Percentiles rank a stretch among this genome's conserved stretches.
phyloP scores from a whole-genome alignment of 2,888 invertebrate species.

The Agonopterix subpropinquella region DNA sequence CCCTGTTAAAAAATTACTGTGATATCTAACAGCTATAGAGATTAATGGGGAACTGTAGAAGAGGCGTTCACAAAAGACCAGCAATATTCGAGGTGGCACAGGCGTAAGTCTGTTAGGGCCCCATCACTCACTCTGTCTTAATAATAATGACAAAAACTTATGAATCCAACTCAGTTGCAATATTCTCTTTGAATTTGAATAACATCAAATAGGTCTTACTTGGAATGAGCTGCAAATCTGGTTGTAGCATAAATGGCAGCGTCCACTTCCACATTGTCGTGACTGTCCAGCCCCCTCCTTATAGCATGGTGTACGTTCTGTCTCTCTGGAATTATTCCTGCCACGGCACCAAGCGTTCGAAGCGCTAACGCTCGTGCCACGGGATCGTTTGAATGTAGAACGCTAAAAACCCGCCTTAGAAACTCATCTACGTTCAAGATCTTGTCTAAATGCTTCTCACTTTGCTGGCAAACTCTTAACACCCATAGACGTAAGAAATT shows the following conservation, averaged over 20 bases:
- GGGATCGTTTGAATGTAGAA: constrained; percentile 97
- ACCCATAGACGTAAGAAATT: constrained; percentile 96
- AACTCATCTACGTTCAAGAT: constrained; percentile 95
- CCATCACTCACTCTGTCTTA: too few relatives aligned
- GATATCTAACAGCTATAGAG: too few relatives aligned
- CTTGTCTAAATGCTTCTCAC: constrained; percentile 96
- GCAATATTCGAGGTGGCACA: too few relatives aligned
- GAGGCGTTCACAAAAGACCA: too few relatives aligned
- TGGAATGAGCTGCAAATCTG: constrained; percentile 95
- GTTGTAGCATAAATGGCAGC: constrained; percentile 97
- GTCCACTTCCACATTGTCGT: constrained; percentile 96
- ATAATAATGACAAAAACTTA: too few relatives aligned
- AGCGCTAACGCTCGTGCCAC: constrained; percentile 94
- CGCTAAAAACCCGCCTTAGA: constrained; percentile 91
- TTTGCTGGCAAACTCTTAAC: constrained; percentile 94
- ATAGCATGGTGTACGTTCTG: constrained; percentile 98
- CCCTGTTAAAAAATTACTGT: too few relatives aligned
- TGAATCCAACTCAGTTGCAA: too few relatives aligned
- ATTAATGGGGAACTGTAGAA: too few relatives aligned
- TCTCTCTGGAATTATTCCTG: constrained; percentile 93
- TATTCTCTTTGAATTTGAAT: too few relatives aligned
- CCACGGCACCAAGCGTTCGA: constrained; percentile 92
- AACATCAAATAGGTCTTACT: constrained; percentile 72
- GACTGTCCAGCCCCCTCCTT: constrained; percentile 92
- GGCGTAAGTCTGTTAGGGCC: too few relatives aligned